phyloP scores from a whole-genome alignment of 2,113 vertebrate genomes.

The Ammodytes marinus region DNA sequence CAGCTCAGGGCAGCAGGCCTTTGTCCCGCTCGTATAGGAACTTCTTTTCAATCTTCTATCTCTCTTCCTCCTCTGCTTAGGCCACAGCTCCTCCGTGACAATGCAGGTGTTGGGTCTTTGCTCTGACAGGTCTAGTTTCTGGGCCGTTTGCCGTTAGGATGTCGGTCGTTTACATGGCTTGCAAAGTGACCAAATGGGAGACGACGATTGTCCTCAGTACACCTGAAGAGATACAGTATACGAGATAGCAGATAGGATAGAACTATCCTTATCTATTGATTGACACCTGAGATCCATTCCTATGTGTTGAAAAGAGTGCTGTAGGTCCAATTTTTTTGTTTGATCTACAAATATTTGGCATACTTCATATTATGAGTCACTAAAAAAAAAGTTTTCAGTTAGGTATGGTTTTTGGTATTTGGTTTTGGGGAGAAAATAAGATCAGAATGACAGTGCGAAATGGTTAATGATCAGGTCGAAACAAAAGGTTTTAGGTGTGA shows the following conservation, averaged over 20 bases:
- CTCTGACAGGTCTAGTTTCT: conserved; percentile 72
- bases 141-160: conserved; percentile 79
- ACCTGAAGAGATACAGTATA: conserved; percentile 41
- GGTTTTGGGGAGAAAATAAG: conserved; percentile 17
- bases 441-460: conserved; percentile 22
- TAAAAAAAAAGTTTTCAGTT: neutral
- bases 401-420: neutral
- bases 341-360: conserved; percentile 27
- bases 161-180: conserved; percentile 75
- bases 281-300: conserved; percentile 1
- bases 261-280: conserved; percentile 35
- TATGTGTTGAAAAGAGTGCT: conserved; percentile 12
- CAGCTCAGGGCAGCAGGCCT: conserved; percentile 79
- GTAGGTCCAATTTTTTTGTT: neutral
- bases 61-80: conserved; percentile 70
- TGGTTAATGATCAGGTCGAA: conserved; percentile 68
- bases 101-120: conserved; percentile 76
- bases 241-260: conserved; percentile 62
- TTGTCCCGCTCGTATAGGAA: conserved; percentile 63
- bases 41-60: conserved; percentile 55
- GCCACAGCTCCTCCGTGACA: conserved; percentile 47
- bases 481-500: conserved; percentile 78
- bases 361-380: neutral
- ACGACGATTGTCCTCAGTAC: conserved; percentile 56
- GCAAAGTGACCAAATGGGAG: conserved; percentile 72